Conservation (phyloP, 2,797 vertebrate species). For the Enteromius unitaeniatus region DNA sequence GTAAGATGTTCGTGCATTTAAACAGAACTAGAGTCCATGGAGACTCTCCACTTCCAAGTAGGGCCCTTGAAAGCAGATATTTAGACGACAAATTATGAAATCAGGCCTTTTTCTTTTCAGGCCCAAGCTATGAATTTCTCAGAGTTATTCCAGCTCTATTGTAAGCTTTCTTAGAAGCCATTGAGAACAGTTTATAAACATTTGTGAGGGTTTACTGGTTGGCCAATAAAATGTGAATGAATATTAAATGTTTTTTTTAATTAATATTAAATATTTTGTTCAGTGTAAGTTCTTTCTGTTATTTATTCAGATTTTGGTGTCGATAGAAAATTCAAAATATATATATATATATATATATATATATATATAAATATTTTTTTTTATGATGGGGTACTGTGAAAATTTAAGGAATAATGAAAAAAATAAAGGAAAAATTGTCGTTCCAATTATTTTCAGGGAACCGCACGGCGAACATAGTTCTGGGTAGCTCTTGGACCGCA, state of each 20-base stretch:
- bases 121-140: not conserved
- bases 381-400: not conserved
- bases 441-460: too few species aligned
- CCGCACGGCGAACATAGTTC: too few species aligned
- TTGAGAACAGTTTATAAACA: not conserved
- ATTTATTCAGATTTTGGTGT: not conserved
- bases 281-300: not conserved
- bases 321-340: not conserved
- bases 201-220: not conserved
- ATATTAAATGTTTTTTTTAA: not conserved
- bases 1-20: conserved; percentile 5
- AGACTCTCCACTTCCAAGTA: not conserved
- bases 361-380: too few species aligned
- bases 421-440: too few species aligned
- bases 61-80: conserved; percentile 4
- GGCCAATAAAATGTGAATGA: not conserved
- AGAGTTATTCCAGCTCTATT: not conserved
- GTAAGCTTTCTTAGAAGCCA: not conserved
- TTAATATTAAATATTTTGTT: too few species aligned
- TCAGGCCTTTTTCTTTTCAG: not conserved
- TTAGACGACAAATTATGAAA: conserved; percentile 10
- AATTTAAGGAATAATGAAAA: not conserved
- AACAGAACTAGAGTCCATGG: not conserved
- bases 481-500: too few species aligned
- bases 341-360: too few species aligned